Evolutionary conservation across 2,888 invertebrate genomes (phyloP).

Genomic region (Crocallis elinguaria): DNA sequence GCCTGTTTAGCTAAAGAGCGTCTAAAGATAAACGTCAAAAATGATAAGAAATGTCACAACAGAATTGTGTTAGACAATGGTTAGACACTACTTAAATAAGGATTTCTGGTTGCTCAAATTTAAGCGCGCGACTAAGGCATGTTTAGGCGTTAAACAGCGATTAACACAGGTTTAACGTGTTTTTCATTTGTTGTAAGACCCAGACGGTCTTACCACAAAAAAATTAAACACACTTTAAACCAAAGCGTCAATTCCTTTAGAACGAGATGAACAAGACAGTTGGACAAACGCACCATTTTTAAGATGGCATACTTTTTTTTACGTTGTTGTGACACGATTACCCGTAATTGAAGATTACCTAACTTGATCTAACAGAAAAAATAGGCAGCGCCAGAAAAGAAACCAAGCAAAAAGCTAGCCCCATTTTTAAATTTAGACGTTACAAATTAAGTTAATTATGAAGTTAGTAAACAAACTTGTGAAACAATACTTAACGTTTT

Average conservation of each 20-base stretch:
- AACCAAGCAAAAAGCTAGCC: conserved; percentile 36
- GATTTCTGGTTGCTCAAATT: no score
- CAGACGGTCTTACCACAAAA: no score
- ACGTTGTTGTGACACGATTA: conserved; percentile 67
- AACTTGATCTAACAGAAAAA: conserved; percentile 62
- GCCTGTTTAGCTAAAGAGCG: no score
- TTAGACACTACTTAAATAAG: no score
- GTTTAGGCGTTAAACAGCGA: no score
- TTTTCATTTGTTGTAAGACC: no score
- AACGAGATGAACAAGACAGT: not conserved
- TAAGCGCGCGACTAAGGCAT: no score
- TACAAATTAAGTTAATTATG: conserved; percentile 35
- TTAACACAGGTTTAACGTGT: no score
- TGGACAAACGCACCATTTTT: conserved; percentile 3
- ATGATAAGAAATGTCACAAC: no score
- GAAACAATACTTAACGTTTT: conserved; percentile 6
- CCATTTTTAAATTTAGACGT: conserved; percentile 39
- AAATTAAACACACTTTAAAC: no score
- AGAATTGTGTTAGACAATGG: no score
- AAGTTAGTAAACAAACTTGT: conserved; percentile 17
- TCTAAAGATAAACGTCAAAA: no score
- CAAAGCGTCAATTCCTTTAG: not conserved
- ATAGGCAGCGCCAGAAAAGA: conserved; percentile 34
- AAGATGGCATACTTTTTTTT: conserved; percentile 45
- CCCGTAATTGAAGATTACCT: conserved; percentile 66